Evolutionary conservation across 2,797 vertebrate genomes (phyloP).

Genomic region (Parauchenoglanis punctatus): DNA sequence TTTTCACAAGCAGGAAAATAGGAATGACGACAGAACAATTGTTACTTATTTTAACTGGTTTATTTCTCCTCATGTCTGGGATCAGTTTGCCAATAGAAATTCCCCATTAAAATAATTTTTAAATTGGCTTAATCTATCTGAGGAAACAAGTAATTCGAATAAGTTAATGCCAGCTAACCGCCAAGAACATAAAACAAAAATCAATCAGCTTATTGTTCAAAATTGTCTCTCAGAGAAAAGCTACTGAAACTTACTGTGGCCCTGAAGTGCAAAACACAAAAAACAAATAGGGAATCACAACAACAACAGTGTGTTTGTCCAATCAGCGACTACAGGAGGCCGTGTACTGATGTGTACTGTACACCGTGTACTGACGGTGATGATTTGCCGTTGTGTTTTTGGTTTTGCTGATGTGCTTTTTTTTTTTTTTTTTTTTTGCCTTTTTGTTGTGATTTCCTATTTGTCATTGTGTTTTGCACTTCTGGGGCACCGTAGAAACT

Average conservation of each 20-base stretch:
- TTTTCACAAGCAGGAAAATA: neutral
- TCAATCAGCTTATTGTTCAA: neutral
- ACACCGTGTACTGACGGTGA: too few relatives aligned
- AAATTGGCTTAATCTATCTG: neutral
- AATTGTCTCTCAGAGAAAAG: neutral
- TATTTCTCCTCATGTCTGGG: neutral
- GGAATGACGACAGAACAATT: neutral
- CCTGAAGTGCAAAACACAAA: too few relatives aligned
- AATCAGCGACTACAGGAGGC: too few relatives aligned
- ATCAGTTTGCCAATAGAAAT: constrained; percentile 11
- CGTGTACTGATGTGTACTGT: too few relatives aligned
- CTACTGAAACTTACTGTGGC: too few relatives aligned
- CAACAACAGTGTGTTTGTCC: too few relatives aligned
- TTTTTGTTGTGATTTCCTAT: too few relatives aligned
- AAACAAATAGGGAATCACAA: too few relatives aligned
- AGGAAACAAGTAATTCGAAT: neutral
- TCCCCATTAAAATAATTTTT: neutral
- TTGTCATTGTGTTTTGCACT: too few relatives aligned
- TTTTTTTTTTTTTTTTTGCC: too few relatives aligned
- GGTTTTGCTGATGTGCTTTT: too few relatives aligned
- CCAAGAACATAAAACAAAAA: neutral
- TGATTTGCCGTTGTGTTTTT: too few relatives aligned
- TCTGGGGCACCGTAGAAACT: neutral
- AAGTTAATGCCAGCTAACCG: neutral
- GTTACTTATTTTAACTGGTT: constrained; percentile 3